Base-by-base conservation (phyloP, 2,113 vertebrate genomes). In the Actenoides lindsayi region DNA sequence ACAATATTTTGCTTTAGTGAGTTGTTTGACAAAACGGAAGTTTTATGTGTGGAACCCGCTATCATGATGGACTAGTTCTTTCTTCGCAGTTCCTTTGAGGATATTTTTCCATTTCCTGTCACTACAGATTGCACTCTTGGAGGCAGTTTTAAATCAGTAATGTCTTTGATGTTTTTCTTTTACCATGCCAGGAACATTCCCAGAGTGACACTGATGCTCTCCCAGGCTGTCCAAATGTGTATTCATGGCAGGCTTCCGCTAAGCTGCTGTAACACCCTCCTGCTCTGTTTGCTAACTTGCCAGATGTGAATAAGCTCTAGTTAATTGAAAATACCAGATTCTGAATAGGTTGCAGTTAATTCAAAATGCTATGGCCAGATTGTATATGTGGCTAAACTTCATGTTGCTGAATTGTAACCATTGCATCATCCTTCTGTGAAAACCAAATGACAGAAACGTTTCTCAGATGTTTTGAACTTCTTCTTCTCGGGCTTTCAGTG, bases 41-140 rank as follows among this genome's bases (percentile, higher is more conserved):
- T 90, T 95, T 60, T 91, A 33, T 92, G 39, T 69, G 87, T 75
- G 57, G 67, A 94, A 69, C 30, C 33, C 65, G 59, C 89, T 93
- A 69, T 90, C 79, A 71, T 44, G 54, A 93, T 48, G 87, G 78
- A 93, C 93, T 82, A 96, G 73, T 41, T 79, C 48, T 97, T 96
- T 89, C 68, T 92, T 97, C 71, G 27, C 73, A 96, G 90, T 95
- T 84, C 94, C 91, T 95, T 96, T 95, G 94, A 98, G 96, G 84
- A 90, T 93, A 90, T 92, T 97, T 97, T 96, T 93, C 97, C 89
- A 92, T 97, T 98, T 98, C 97, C 97, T 98, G 96, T 97, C 97
- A 95, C 83, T 96, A 90, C 90, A 97, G 96, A 96, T 88, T 67
- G 50, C 91, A 87, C 93, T 92, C 96, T 97, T 95, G 90, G 91